Evolutionary conservation across 2,113 vertebrate genomes (phyloP).

Genomic region (Terrapene triunguis): DNA sequence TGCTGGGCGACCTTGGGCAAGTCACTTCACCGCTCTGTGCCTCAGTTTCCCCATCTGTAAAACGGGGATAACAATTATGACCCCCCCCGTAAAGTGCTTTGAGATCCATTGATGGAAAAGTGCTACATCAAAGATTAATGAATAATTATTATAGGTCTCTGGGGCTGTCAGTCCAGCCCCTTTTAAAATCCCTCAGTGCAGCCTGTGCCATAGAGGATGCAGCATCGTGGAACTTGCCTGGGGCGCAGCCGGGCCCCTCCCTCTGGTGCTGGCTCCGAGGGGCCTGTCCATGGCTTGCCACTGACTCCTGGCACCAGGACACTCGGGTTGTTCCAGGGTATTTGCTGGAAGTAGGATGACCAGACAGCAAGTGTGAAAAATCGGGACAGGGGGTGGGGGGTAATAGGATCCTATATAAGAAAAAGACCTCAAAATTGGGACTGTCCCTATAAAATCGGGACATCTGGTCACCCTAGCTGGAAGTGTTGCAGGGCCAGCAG

Average conservation of each 20-base stretch:
- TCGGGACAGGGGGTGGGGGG: too few species aligned
- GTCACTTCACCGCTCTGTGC: background rate
- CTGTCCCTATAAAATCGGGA: too few species aligned
- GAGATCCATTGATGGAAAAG: background rate
- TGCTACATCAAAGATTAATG: background rate
- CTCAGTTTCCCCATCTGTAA: background rate
- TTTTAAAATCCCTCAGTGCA: background rate
- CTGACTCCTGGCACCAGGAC: background rate
- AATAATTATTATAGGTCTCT: background rate
- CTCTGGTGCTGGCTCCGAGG: background rate
- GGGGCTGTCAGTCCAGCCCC: background rate
- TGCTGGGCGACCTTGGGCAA: background rate
- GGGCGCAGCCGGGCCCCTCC: background rate
- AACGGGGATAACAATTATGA: background rate
- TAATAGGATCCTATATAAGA: too few species aligned
- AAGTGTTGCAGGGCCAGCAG: background rate
- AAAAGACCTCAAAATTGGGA: too few species aligned
- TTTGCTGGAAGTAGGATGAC: background rate
- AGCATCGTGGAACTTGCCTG: background rate
- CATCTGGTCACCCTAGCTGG: background rate
- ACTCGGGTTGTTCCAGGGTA: background rate
- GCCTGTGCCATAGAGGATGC: background rate
- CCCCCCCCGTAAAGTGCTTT: background rate
- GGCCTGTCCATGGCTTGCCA: background rate
- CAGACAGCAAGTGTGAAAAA: too few species aligned